Evolutionary conservation across 2,888 invertebrate species (phyloP), one percentile per base, ranked within the genome.

Genomic region (Limnephilus rhombicus): DNA sequence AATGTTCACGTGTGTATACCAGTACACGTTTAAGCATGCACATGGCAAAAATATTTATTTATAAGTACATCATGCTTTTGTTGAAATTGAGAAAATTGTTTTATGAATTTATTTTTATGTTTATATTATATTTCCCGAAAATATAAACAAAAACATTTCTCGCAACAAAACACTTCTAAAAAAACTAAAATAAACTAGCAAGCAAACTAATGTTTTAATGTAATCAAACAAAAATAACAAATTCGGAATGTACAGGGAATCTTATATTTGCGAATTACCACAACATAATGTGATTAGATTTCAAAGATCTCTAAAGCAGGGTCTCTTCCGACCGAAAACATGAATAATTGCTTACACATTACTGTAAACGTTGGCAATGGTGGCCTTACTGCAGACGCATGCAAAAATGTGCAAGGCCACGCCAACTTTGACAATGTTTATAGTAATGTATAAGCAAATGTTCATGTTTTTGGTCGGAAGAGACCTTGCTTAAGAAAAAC

Each of bases 171-270:
- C 18, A 53, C 53, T 49, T 13, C 13, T 49, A 53, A 53, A 53
- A 53, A 53, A 53, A 5, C 5, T 68, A 68, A 68, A 68, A 24
- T 68, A 68, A 68, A 68, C 9, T 68, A 68, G n/a, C 94, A 95
- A 96, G 95, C 95, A 95, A 96, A 96, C 96, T 95, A 95, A 95
- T 96, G 96, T 96, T 96, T 96, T 96, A 80, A 81, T 96, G 95
- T 95, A 94, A 94, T 85, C 80, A 86, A 86, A 85, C 24, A 87
- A 91, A 31, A 85, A 41, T 80, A 95, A 95, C 96, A 96, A 96
- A 96, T 96, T 96, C 96, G 96, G 96, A 96, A 95, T 94, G 95
- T 94, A 96, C 96, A 96, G 96, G 96, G 96, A 95, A 94, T 41
- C 31, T 83, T 89, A 13, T 89, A 41, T 34, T 82, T 82, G 68